Evolutionary conservation across 2,113 vertebrate genomes (phyloP).

Genomic region (Gnathonemus longibarbis): DNA sequence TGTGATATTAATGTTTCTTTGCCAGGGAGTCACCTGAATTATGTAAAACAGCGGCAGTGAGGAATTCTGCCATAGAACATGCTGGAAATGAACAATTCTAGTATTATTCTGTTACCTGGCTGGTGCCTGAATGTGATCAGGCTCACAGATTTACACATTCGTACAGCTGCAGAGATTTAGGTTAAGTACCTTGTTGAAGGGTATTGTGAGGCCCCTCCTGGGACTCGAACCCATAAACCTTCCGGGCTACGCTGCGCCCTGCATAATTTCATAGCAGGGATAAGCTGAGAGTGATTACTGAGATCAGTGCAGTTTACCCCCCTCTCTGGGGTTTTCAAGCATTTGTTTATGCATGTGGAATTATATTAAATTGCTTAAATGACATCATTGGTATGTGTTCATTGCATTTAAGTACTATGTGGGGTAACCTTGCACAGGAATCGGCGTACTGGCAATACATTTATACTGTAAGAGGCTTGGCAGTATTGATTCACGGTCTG

Average conservation of each 20-base stretch:
- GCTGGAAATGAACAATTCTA: neutral
- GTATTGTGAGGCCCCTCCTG: neutral
- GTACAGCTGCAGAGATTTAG: neutral
- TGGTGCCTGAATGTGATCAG: neutral
- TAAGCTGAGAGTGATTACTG: neutral
- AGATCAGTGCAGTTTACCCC: neutral
- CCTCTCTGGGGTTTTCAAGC: neutral
- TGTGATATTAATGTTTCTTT: neutral
- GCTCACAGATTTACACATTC: neutral
- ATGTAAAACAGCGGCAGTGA: neutral
- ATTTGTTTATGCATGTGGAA: neutral
- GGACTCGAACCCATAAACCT: neutral
- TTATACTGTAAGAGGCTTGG: neutral
- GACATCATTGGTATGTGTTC: neutral
- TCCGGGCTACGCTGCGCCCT: neutral
- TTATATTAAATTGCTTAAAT: neutral
- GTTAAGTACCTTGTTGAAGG: neutral
- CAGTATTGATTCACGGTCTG: neutral
- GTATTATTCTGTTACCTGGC: neutral
- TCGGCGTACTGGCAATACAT: neutral
- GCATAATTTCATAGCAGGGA: conserved; percentile 1
- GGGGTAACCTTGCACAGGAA: neutral
- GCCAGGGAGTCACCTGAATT: neutral
- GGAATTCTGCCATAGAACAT: neutral
- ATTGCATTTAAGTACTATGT: neutral